Percentiles rank a stretch among this genome's conserved stretches.
These are phyloP conservation scores for Porites lutea DNA, from an alignment of 64 coral and sea anemone species.

Conservation along the genomic window DNA sequence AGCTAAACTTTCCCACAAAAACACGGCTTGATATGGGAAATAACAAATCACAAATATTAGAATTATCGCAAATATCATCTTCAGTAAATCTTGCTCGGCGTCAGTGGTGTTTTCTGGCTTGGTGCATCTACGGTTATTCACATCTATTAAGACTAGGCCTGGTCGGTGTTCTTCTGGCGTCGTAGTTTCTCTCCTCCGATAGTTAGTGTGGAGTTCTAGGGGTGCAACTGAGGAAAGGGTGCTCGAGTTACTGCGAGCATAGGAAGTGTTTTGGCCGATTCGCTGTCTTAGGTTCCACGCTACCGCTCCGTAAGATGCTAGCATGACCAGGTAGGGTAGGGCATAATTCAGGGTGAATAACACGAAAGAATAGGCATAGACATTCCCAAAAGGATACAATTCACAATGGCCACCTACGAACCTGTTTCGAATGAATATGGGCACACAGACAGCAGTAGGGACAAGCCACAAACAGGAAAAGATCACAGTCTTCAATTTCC, in stretches of 20 bases:
- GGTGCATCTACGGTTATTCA: too few species aligned
- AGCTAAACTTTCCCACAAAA: too few species aligned
- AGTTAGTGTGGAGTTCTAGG: background rate
- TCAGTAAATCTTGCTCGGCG: too few species aligned
- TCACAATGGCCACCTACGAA: background rate
- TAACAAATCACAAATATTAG: too few species aligned
- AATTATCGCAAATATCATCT: too few species aligned
- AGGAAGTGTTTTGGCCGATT: background rate
- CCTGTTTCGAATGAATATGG: background rate
- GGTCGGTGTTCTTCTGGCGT: background rate
- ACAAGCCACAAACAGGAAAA: constrained; percentile 57
- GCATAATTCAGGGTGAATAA: constrained; percentile 23
- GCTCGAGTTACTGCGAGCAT: background rate
- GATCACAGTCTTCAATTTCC: too few species aligned
- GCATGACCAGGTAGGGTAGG: constrained; percentile 32
- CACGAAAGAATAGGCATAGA: background rate
- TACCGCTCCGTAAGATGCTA: constrained; percentile 50
- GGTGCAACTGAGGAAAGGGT: background rate
- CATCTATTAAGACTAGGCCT: too few species aligned
- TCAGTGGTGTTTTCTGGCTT: too few species aligned
- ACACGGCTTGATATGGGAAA: too few species aligned
- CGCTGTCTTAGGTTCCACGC: background rate
- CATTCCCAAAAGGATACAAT: background rate
- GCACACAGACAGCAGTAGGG: background rate
- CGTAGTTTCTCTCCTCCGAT: background rate